Evolutionary conservation across 2,113 vertebrate species (phyloP), one percentile per base, ranked within the genome.

Genomic region (Sceloporus tristichus): DNA sequence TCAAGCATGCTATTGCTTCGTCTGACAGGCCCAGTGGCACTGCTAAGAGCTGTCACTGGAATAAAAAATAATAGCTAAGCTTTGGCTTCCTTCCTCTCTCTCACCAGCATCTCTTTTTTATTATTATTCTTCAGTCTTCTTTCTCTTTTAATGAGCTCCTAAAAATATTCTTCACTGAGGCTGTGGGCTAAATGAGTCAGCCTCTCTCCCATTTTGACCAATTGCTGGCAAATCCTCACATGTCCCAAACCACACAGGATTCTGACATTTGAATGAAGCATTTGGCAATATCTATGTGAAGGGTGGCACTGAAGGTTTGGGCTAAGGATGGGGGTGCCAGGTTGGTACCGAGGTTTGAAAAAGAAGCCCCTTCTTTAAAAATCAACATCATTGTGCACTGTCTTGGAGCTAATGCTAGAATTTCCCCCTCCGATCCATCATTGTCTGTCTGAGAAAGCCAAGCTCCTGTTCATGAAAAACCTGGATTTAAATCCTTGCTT

Each of bases 121-220:
- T 84, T 83, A 66, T 88, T 89, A 87, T 95, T 95, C 66, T 82
- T 93, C 94, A 82, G 79, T 71, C 93, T 95, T 95, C 95, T 95
- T 95, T 93, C 94, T 89, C 93, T 92, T 96, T 95, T 96, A 96
- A 96, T 95, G 95, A 96, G 95, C 94, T 94, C 95, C 95, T 96
- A 95, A 96, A 96, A 95, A 95, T 96, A 96, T 95, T 95, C 95
- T 92, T 94, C 82, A 62, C 87, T 25, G 19, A 94, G 92, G 87
- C 94, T 94, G 91, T 94, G 93, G 94, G 94, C 94, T 94, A 91
- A 92, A 91, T 91, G 95, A 96, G 90, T 96, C 95, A 95, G 91
- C 79, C 65, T 23, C 77, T 42, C 86, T 81, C 71, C 19, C 80
- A 29, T 59, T 86, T 56, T 78, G 88, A 83, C 88, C 88, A 86